These are phyloP conservation scores for Xenopus petersii DNA, from an alignment of 2,797 vertebrate species.

Conservation along the genomic window DNA sequence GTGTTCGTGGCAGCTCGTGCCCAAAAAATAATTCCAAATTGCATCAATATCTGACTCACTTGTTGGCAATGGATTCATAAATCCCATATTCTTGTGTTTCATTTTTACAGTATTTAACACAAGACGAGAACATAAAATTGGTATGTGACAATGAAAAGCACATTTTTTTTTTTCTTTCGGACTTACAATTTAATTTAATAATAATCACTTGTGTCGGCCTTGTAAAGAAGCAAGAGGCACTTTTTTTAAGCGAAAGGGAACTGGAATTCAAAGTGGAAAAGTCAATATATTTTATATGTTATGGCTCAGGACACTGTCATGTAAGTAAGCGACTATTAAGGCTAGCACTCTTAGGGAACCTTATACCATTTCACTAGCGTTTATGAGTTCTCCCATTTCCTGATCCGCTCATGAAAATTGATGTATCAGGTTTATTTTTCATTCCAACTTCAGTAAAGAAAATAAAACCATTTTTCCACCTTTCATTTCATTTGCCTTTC, in stretches of 20 bases:
- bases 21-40: slow-evolving; percentile 1
- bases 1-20: not conserved
- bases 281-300: not conserved
- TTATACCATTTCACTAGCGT: no score
- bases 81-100: not conserved
- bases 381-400: no score
- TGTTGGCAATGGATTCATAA: slow-evolving; percentile 10
- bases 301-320: no score
- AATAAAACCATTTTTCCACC: no score
- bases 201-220: slow-evolving; percentile 5
- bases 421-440: no score
- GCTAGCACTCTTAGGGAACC: no score
- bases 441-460: no score
- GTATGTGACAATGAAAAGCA: slow-evolving; percentile 28
- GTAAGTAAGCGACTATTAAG: no score
- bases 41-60: not conserved
- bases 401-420: no score
- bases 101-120: slow-evolving; percentile 9
- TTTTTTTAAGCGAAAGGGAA: not conserved
- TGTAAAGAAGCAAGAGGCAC: not conserved
- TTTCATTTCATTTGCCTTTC: no score
- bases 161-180: slow-evolving; percentile 19
- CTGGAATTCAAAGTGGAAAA: not conserved
- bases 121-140: slow-evolving; percentile 15
- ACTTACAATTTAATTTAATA: slow-evolving; percentile 1